phyloP scores from a whole-genome alignment of 2,797 vertebrate species.

The Peromyscus attwateri region DNA sequence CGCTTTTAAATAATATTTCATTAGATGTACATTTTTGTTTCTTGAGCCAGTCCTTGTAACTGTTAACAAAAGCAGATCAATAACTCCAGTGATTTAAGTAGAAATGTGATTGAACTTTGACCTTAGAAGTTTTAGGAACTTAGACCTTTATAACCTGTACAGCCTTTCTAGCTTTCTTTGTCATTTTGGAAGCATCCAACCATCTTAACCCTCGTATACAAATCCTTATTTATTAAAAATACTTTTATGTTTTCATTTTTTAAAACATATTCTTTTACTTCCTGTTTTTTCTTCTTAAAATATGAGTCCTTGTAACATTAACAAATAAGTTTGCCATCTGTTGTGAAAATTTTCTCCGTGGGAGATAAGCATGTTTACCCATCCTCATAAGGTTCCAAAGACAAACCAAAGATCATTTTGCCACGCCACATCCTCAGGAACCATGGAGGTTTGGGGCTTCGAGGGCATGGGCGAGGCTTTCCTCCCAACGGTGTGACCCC shows the following conservation, averaged over 20 bases:
- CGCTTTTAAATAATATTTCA: neutral
- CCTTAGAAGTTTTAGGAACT: neutral
- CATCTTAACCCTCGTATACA: neutral
- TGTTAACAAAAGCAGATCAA: neutral
- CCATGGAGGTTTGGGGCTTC: no score
- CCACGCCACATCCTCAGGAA: neutral
- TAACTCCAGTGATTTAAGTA: neutral
- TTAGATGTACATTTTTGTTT: neutral
- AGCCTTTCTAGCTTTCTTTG: neutral
- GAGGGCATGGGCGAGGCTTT: neutral
- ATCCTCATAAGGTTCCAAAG: neutral
- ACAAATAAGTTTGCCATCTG: neutral
- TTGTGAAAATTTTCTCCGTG: neutral
- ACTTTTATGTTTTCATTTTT: neutral
- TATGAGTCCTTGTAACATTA: neutral
- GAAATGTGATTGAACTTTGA: neutral
- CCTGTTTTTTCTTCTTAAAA: neutral
- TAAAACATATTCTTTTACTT: neutral
- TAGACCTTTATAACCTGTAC: neutral
- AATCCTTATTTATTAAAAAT: neutral
- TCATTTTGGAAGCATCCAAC: neutral
- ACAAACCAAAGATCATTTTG: neutral
- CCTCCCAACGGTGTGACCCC: neutral
- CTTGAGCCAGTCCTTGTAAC: neutral
- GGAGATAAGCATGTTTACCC: neutral